Base-by-base conservation (phyloP, 1,140 invertebrate genomes). In the Drosophila gunungcola region DNA sequence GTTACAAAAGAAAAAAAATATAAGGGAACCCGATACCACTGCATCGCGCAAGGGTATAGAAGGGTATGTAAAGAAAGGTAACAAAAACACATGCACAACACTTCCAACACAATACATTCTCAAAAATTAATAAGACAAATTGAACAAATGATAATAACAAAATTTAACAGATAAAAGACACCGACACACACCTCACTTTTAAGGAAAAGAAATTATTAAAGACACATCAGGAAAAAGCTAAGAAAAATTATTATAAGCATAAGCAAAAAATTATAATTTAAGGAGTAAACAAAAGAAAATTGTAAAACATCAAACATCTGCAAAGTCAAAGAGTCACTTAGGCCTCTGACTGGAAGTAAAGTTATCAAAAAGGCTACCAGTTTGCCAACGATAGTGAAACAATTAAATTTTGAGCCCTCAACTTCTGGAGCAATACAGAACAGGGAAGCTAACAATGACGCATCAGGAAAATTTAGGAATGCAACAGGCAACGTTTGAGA, bases 161-260 rank as follows among this genome's bases (percentile, higher is more conserved):
- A 32, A 32, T 32, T 32, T 32, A 5, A 6, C 29, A 32, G 29
- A 32, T 32, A 32, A 6, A 32, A 32, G 29, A 32, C 29, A 49
- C 46, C 46, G 46, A 32, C 46, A 49, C 27, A 49, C 46, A 49
- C 46, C 46, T 49, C 46, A 49, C 46, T 32, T 49, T 25, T 29
- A 49, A 49, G 25, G 46, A 49, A 49, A 29, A 49, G 46, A 25
- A 49, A 49, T n/a, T 12, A 49, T 32, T 46, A 27, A 29, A n/a
- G 21, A 49, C 25, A 29, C 46, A 49, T n/a, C 46, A 49, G 46
- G 43, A 45, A 29, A 49, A 42, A 32, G 29, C 5, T 32, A 32
- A 32, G 29, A 39, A 12, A 39, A 12, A 27, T 27, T 27, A 48
- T 27, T 27, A 48, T 48, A n/a, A 46, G 45, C 38, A n/a, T 39